These are phyloP conservation scores for rat (Rattus norvegicus) DNA, from an alignment of 2,113 vertebrate genomes.

Conservation along the genomic window DNA sequence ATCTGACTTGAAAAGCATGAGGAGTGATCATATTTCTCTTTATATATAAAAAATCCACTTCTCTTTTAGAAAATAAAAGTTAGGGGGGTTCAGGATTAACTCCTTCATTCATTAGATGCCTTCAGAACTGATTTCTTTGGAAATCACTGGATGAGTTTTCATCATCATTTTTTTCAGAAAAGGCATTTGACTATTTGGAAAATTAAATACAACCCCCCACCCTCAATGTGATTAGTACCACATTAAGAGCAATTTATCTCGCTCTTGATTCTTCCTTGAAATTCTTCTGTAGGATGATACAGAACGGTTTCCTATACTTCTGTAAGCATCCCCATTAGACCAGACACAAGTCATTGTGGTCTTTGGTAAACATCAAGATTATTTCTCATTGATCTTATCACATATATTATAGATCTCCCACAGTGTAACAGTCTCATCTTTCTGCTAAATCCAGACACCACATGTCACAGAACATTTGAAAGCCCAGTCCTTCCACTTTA, in stretches of 20 bases:
- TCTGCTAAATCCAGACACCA: conserved; percentile 44
- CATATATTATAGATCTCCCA: conserved; percentile 57
- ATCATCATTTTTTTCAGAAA: not conserved
- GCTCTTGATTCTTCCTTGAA: conserved; percentile 12
- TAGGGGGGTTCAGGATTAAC: not conserved
- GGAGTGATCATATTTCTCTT: not conserved
- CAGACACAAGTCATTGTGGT: conserved; percentile 15
- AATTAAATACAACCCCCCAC: not conserved
- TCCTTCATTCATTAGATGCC: not conserved
- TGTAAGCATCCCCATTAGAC: conserved; percentile 41
- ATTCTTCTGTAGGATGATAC: not conserved
- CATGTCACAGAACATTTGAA: not conserved
- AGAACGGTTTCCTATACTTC: conserved; percentile 17
- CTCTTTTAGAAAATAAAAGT: not conserved
- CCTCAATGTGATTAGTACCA: not conserved
- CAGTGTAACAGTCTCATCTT: conserved; percentile 64
- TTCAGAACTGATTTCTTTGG: not conserved
- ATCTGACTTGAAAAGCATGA: not conserved
- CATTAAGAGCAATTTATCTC: not conserved
- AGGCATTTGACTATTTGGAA: not conserved
- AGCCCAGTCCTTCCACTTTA: not conserved
- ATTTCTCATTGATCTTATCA: conserved; percentile 54
- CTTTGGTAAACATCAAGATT: conserved; percentile 13
- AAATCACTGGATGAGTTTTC: not conserved
- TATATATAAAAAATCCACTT: not conserved